These are phyloP conservation scores for Sciaenops ocellatus DNA, from an alignment of 2,797 vertebrate genomes.

Conservation along the genomic window DNA sequence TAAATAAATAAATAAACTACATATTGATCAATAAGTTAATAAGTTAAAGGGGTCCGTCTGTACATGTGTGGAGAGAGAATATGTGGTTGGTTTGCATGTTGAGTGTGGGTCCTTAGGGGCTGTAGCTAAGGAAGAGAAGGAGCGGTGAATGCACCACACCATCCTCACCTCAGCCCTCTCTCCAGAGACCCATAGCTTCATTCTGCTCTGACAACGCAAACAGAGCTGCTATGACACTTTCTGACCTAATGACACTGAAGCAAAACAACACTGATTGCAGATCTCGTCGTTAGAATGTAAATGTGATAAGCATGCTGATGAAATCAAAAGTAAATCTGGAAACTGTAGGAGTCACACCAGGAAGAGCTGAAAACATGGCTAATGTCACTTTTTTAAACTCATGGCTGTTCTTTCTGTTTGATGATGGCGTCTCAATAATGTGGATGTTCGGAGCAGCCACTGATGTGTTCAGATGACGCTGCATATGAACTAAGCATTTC, in stretches of 20 bases:
- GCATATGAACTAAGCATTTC: background rate
- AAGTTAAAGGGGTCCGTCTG: slow-evolving; percentile 80
- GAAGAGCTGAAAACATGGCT: slow-evolving; percentile 14
- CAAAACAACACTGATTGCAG: slow-evolving; percentile 41
- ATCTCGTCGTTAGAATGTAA: slow-evolving; percentile 13
- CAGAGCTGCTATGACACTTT: slow-evolving; percentile 50
- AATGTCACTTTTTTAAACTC: background rate
- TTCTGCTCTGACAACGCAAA: slow-evolving; percentile 57
- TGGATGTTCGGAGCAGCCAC: background rate
- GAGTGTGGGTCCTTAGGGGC: slow-evolving; percentile 36
- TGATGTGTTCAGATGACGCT: background rate
- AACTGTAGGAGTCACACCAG: slow-evolving; percentile 26
- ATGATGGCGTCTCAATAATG: background rate
- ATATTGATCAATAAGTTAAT: slow-evolving; percentile 74
- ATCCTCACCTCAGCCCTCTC: background rate
- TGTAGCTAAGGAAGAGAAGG: slow-evolving; percentile 58
- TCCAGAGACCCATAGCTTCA: slow-evolving; percentile 46
- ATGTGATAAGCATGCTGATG: slow-evolving; percentile 34
- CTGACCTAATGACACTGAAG: slow-evolving; percentile 41
- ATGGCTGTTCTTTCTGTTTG: background rate
- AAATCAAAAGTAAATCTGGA: slow-evolving; percentile 9
- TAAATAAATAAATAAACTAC: slow-evolving; percentile 79
- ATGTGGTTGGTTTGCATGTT: slow-evolving; percentile 25
- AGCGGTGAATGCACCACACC: slow-evolving; percentile 20
- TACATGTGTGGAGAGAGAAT: slow-evolving; percentile 70